These are phyloP conservation scores for Deroptyus accipitrinus DNA, from an alignment of 2,113 vertebrate genomes.

Conservation along the genomic window DNA sequence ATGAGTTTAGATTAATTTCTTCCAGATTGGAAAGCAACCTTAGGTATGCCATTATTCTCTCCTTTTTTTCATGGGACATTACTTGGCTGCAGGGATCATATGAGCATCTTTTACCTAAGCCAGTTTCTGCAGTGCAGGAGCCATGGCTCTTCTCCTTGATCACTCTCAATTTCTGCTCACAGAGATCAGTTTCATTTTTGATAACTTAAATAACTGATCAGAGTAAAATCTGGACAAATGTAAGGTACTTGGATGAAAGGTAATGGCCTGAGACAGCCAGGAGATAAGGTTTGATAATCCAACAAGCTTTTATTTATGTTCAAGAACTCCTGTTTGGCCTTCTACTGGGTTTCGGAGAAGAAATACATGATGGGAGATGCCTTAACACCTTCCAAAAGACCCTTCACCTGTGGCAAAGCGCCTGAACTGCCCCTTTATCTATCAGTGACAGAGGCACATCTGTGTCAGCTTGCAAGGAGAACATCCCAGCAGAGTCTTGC, in stretches of 20 bases:
- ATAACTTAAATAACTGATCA: background rate
- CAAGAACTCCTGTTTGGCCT: background rate
- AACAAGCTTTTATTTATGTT: background rate
- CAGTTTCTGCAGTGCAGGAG: background rate
- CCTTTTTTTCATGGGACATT: background rate
- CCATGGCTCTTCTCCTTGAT: background rate
- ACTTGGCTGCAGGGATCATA: background rate
- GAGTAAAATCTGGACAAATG: background rate
- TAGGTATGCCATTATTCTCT: background rate
- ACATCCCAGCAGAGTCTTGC: slow-evolving; percentile 27
- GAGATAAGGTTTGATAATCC: background rate
- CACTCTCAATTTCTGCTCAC: background rate
- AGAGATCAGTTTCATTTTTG: background rate
- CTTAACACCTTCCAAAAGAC: background rate
- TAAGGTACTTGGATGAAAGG: background rate
- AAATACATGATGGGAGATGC: background rate
- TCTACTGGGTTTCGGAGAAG: background rate
- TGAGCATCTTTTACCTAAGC: background rate
- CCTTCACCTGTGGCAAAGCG: slow-evolving; percentile 4
- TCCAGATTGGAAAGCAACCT: background rate
- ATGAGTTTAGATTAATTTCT: background rate
- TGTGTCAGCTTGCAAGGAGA: slow-evolving; percentile 6
- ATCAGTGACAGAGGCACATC: background rate
- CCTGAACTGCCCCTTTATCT: slow-evolving; percentile 21
- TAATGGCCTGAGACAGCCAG: background rate